phyloP scores from a whole-genome alignment of 2,888 invertebrate species.

The Leucophenga montana region DNA sequence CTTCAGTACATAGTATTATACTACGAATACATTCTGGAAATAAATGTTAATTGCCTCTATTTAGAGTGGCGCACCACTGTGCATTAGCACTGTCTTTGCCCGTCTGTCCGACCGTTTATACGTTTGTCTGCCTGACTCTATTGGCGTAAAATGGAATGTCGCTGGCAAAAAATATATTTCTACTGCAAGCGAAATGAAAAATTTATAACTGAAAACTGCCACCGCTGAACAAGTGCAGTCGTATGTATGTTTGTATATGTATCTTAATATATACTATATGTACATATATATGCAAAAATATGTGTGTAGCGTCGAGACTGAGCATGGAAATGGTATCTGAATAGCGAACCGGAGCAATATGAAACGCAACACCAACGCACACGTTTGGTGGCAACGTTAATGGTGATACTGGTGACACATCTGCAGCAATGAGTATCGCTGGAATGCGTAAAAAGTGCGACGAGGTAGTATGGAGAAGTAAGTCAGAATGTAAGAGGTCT shows the following conservation, averaged over 20 bases:
- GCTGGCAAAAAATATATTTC: constrained; percentile 30
- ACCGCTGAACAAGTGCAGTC: constrained; percentile 5
- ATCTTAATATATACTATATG: no score
- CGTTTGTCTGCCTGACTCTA: constrained; percentile 1
- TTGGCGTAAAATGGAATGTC: constrained; percentile 41
- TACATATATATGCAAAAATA: neutral
- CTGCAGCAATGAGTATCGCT: constrained; percentile 8
- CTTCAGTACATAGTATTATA: no score
- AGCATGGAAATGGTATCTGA: no score
- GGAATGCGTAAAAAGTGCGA: constrained; percentile 2
- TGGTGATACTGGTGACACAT: constrained; percentile 33
- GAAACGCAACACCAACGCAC: no score
- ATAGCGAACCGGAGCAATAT: no score
- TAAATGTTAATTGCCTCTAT: no score
- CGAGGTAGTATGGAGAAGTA: neutral
- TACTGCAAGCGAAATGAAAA: constrained; percentile 60
- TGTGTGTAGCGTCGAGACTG: no score
- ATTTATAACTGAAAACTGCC: constrained; percentile 60
- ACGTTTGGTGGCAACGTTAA: no score
- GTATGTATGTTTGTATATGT: no score
- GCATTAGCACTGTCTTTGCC: neutral
- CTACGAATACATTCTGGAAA: no score
- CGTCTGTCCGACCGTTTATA: neutral
- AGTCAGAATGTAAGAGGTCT: no score
- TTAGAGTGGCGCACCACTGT: no score